Evolutionary conservation across 2,888 invertebrate species (phyloP).

Genomic region (Drosophila phalerata): DNA sequence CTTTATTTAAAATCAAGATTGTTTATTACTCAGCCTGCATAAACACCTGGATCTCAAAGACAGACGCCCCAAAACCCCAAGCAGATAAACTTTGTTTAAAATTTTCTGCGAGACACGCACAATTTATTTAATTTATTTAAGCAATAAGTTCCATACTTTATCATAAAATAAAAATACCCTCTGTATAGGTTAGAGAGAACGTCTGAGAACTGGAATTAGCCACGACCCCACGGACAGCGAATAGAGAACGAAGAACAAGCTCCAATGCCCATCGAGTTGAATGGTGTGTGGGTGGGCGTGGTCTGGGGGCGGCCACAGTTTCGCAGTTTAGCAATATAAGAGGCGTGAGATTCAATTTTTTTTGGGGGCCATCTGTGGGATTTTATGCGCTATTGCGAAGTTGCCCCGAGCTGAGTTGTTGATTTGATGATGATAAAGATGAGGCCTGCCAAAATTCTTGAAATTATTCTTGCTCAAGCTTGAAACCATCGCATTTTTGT

Average conservation of each 20-base stretch:
- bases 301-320: background rate
- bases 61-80: too few species aligned
- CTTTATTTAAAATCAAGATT: too few species aligned
- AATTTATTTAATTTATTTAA: background rate
- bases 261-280: constrained; percentile 25
- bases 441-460: constrained; percentile 4
- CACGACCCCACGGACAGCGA: constrained; percentile 2
- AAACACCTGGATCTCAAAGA: too few species aligned
- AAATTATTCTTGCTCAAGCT: constrained; percentile 13
- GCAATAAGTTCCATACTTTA: background rate
- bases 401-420: constrained; percentile 56
- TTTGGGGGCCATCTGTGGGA: constrained; percentile 58
- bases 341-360: constrained; percentile 27
- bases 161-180: constrained; percentile 5
- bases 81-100: too few species aligned
- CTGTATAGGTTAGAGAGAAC: background rate
- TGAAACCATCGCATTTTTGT: constrained; percentile 5
- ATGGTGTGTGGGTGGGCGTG: constrained; percentile 28
- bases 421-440: constrained; percentile 61
- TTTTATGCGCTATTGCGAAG: constrained; percentile 46
- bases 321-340: constrained; percentile 19
- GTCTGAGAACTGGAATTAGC: constrained; percentile 32
- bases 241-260: constrained; percentile 6
- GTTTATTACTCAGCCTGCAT: too few species aligned
- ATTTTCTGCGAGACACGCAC: too few species aligned